Percentiles rank a stretch among this genome's conserved stretches.
Conservation (phyloP, 1,140 invertebrate genomes). For the Stegodyphus dumicola region DNA sequence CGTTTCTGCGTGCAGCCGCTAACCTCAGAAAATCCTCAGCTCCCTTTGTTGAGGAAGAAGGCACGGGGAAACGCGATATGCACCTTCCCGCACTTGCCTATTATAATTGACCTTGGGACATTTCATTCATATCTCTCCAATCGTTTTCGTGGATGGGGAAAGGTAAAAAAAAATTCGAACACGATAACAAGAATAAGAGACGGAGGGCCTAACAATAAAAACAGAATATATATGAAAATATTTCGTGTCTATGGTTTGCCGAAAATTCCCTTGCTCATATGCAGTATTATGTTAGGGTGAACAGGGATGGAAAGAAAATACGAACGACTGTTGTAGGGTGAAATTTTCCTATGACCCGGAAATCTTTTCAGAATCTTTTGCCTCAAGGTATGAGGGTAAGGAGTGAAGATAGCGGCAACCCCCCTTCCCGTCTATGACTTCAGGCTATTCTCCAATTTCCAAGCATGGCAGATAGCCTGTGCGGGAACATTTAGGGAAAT, state of each 20-base stretch:
- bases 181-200: too few species aligned
- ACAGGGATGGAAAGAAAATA: conserved; percentile 28
- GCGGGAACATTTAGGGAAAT: too few species aligned
- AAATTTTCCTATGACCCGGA: conserved; percentile 45
- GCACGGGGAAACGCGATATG: conserved; percentile 37
- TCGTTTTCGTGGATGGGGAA: conserved; percentile 9
- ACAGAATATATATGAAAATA: not conserved
- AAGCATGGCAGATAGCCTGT: too few species aligned
- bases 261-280: conserved; percentile 51
- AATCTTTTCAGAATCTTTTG: conserved; percentile 25
- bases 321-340: conserved; percentile 29
- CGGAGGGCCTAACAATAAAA: too few species aligned
- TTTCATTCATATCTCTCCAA: conserved; percentile 41
- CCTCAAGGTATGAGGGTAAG: not conserved
- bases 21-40: conserved; percentile 1
- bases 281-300: conserved; percentile 41
- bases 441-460: too few species aligned
- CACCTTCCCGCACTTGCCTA: conserved; percentile 8
- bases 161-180: too few species aligned
- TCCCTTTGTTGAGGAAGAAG: not conserved
- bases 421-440: too few species aligned
- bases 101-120: conserved; percentile 53
- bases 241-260: too few species aligned
- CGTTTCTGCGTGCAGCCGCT: not conserved
- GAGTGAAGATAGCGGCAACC: too few species aligned